These are phyloP conservation scores for Onthophagus taurus DNA, from an alignment of 1,140 invertebrate genomes.

Conservation along the genomic window DNA sequence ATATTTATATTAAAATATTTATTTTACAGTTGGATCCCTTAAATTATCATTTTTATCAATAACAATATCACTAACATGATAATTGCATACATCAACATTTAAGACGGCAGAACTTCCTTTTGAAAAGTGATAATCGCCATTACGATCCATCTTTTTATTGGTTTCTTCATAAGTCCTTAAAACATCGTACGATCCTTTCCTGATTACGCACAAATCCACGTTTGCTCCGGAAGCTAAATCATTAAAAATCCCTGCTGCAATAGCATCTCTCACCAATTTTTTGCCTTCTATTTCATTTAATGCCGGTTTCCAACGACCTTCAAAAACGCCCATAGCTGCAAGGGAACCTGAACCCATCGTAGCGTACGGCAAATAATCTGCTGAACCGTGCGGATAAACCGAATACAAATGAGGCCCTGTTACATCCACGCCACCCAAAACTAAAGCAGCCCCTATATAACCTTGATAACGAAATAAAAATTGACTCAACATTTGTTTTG, in stretches of 20 bases:
- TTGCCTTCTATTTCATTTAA: slow-evolving; percentile 85
- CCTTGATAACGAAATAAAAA: slow-evolving; percentile 93
- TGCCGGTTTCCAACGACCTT: slow-evolving; percentile 78
- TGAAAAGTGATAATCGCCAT: slow-evolving; percentile 56
- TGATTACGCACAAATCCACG: slow-evolving; percentile 91
- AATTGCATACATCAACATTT: too few relatives aligned
- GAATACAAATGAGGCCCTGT: slow-evolving; percentile 76
- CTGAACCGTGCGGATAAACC: slow-evolving; percentile 92
- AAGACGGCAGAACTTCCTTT: slow-evolving; percentile 68
- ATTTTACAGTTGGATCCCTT: too few relatives aligned
- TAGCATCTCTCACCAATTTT: slow-evolving; percentile 81
- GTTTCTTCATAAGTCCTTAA: slow-evolving; percentile 81
- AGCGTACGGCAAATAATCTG: slow-evolving; percentile 80
- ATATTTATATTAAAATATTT: too few relatives aligned
- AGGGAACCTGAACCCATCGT: slow-evolving; percentile 87
- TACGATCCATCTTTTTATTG: slow-evolving; percentile 69
- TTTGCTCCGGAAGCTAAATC: slow-evolving; percentile 95
- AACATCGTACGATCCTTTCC: slow-evolving; percentile 67
- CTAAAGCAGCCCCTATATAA: slow-evolving; percentile 86
- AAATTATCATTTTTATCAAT: too few relatives aligned
- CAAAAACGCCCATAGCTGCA: slow-evolving; percentile 94
- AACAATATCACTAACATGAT: too few relatives aligned
- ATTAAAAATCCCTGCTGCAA: slow-evolving; percentile 94
- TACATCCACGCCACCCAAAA: slow-evolving; percentile 89
- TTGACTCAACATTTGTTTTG: slow-evolving; percentile 83